Evolutionary conservation across 37 sponge, comb jelly and placozoan genomes (phyloP).

Genomic region (Axinella damicornis): DNA sequence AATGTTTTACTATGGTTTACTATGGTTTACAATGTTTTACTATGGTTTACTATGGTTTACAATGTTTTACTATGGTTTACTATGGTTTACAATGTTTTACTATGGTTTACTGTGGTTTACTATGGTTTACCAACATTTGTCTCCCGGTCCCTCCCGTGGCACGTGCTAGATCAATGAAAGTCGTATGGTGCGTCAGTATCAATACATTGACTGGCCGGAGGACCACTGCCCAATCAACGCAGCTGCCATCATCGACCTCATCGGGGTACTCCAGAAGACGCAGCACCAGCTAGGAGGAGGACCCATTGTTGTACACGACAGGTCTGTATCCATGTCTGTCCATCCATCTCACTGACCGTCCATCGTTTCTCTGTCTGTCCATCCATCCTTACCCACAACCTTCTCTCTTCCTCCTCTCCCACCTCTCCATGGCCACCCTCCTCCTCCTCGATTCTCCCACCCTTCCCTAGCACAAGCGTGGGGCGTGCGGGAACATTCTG

Average conservation of each 20-base stretch:
- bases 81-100: no score
- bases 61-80: no score
- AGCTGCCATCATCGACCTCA: conserved; percentile 61
- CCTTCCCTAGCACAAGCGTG: conserved; percentile 57
- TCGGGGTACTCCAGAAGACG: conserved; percentile 71
- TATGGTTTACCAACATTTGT: no score
- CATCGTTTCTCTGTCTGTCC: neutral
- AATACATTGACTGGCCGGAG: conserved; percentile 81
- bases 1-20: no score
- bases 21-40: no score
- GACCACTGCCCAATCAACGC: conserved; percentile 35
- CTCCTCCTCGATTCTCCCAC: neutral
- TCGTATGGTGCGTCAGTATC: conserved; percentile 64
- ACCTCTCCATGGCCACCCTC: neutral
- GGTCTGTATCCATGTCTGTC: conserved; percentile 82
- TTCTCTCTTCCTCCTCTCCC: neutral
- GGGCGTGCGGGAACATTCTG: conserved; percentile 82
- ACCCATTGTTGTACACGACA: conserved; percentile 86
- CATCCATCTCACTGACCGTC: neutral
- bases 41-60: no score
- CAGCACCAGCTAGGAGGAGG: conserved; percentile 69
- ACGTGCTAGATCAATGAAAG: conserved; percentile 71
- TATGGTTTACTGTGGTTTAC: no score
- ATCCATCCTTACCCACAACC: neutral
- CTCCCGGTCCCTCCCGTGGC: no score